Base-by-base conservation (phyloP, 2,797 vertebrate genomes). In the Nasua narica region DNA sequence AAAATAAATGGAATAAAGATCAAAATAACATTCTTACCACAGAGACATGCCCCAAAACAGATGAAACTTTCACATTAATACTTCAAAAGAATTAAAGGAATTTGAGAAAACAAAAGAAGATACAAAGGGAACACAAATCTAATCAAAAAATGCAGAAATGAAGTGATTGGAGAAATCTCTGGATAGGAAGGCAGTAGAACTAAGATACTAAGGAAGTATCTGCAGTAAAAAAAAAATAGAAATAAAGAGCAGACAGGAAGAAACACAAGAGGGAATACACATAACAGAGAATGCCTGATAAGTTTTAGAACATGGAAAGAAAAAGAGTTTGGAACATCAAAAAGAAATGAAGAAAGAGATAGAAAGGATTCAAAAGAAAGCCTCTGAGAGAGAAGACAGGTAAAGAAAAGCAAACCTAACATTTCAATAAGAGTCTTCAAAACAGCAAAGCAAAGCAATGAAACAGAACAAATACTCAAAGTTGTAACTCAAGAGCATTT, bases 31-130 rank as follows among this genome's bases (percentile, higher is more conserved):
- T 87, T 77, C 81, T 93, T 67, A 90, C 94, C 94, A 92, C 78
- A 96, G 85, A 88, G 77, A 78, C 83, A 92, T 60, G 58, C 52
- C 87, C 95, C 67, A 50, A 78, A 87, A 92, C 76, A 96, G 65
- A 95, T 19, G 67, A 95, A 93, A 91, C 90, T 70, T 62, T 54
- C 40, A 32, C 18, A 86, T 78, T 21, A 50, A 19, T 62, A 72
- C 62, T 94, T 96, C 87, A 72, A 78, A 95, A 87, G 81, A 77
- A 72, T 72, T 52, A 54, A 52, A 89, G 78, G 78, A 78, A 95
- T 27, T 50, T 10, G n/a, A 76, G 77, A 85, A 92, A 82, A 72
- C 50, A 54, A 62, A 32, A 67, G 27, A 83, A 69, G 58, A 48
- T 8, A 48, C 23, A 52, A 78, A 77, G 43, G 65, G 50, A 81